These are phyloP conservation scores for Pluvianellus socialis DNA, from an alignment of 2,113 vertebrate genomes.

Conservation along the genomic window DNA sequence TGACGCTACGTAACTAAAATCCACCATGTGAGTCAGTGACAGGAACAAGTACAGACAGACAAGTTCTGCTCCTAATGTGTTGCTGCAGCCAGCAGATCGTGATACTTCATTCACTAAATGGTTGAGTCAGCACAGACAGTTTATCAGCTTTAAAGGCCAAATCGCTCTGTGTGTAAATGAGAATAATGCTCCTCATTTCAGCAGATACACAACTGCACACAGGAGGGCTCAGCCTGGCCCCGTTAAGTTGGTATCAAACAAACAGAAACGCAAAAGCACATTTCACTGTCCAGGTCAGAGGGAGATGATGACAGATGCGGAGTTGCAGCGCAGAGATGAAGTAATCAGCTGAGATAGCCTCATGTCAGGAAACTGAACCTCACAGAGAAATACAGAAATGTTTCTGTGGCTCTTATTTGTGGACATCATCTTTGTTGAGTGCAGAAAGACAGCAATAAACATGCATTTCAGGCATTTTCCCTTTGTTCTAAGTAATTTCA, in stretches of 20 bases:
- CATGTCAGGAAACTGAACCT: background rate
- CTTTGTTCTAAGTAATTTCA: constrained; percentile 72
- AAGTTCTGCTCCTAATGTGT: background rate
- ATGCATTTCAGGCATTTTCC: constrained; percentile 42
- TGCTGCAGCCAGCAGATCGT: background rate
- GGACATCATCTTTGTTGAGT: background rate
- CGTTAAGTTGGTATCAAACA: background rate
- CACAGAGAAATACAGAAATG: background rate
- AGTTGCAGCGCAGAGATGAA: background rate
- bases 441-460: background rate
- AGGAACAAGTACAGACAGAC: constrained; percentile 15
- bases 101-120: background rate
- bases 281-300: background rate
- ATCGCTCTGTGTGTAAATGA: background rate
- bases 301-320: background rate
- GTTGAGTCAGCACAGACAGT: background rate
- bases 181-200: background rate
- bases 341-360: background rate
- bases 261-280: background rate
- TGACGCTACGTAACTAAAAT: background rate
- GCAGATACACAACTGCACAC: background rate
- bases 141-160: background rate
- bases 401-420: background rate
- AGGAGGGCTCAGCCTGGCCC: background rate
- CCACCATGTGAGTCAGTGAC: constrained; percentile 6